Base-by-base conservation (phyloP, 2,113 vertebrate genomes). In the Oncorhynchus tshawytscha region DNA sequence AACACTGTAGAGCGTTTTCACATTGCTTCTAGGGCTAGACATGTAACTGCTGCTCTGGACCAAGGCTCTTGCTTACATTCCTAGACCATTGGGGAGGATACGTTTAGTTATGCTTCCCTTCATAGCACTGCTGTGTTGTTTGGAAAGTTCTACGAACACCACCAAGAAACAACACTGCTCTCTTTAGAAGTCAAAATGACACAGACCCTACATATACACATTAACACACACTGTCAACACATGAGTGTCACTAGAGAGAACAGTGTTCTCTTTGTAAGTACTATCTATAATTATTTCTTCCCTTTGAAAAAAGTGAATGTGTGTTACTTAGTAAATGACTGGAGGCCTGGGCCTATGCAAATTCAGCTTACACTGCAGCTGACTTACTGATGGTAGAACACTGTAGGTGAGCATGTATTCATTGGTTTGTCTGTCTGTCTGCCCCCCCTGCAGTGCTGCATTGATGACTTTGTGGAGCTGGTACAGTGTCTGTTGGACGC, bases 401-500 rank as follows among this genome's bases (percentile, higher is more conserved):
- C 1, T 45, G 72, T 72, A 70, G 67, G 73, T 71, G 72, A 57
- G 29, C 62, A 70, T 39, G 73, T 67, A 71, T 45, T 68, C 22
- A 22, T 68, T 5, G 3, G 34, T 71, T 13, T 79, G 57, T 34
- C 31, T 34, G 31, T 31, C 31, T 31, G 31, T n/a, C 3, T 76
- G 29, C 73, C 0, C 25, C 3, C 67, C 29, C n/a, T n/a, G 3
- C 89, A 96, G 96, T 96, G 96, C 91, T 97, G 96, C 83, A 97
- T 98, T 0, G 96, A 98, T 59, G 95, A 95, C 88, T 96, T 91
- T 78, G 92, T 87, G 74, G 94, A 94, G n/a, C 80, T 97, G 48
- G 96, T 93, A 6, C 88, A 86, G 71, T 92, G 94, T 79, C 93
- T 98, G 73, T 85, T 98, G 72, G 96, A 95, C 0, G 93, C 94